A percentile compares a stretch with the other conserved stretches of the same genome.
Evolutionary conservation across 2,113 vertebrate species (phyloP).

Genomic region (Struthio camelus): DNA sequence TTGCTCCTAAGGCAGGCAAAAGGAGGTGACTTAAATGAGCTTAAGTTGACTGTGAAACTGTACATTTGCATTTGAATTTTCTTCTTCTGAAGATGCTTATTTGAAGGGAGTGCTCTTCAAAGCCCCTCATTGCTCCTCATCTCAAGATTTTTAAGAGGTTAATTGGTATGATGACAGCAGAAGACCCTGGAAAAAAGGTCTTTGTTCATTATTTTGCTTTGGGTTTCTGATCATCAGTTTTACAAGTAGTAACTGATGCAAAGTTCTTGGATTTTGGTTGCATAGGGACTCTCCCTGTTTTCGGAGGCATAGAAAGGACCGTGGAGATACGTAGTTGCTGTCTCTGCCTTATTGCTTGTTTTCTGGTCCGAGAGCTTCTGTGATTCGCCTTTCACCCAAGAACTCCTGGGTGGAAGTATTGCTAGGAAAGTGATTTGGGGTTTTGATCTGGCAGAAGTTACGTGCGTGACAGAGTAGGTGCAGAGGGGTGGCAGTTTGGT

Average conservation of each 20-base stretch:
- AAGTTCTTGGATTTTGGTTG: background rate
- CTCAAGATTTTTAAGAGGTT: background rate
- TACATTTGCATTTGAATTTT: background rate
- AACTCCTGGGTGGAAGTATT: background rate
- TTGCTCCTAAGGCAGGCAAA: background rate
- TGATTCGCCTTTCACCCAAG: background rate
- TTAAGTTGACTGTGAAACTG: background rate
- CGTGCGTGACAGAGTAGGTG: background rate
- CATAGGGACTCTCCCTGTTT: background rate
- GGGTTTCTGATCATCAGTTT: background rate
- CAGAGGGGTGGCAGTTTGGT: background rate
- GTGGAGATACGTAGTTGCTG: background rate
- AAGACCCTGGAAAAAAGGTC: background rate
- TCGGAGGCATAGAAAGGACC: background rate
- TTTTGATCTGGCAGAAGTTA: background rate
- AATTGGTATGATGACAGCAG: background rate
- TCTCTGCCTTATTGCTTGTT: background rate
- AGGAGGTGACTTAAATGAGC: rapidly evolving
- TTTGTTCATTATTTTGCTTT: background rate
- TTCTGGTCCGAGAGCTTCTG: background rate
- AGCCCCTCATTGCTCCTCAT: background rate
- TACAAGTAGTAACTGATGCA: background rate
- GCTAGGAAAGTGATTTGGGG: background rate
- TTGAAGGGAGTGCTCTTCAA: background rate
- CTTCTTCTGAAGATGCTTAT: background rate